phyloP scores from a whole-genome alignment of 2,797 vertebrate genomes.

The Galagoides demidoff region DNA sequence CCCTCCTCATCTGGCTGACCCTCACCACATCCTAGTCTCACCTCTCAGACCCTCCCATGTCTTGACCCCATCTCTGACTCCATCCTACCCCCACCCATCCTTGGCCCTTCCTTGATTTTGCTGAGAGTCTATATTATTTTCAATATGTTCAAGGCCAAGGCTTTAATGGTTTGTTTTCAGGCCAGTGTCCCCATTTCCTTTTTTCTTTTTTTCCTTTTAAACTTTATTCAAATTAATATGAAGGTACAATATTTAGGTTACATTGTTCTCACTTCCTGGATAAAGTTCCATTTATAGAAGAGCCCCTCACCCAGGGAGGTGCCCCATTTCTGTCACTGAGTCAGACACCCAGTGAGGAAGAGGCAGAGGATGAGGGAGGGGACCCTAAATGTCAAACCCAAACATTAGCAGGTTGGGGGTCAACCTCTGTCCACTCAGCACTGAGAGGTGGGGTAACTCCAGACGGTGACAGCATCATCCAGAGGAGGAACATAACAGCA shows the following conservation, averaged over 20 bases:
- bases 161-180: neutral
- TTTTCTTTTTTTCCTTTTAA: too few species aligned
- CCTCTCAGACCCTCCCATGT: neutral
- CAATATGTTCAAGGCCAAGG: neutral
- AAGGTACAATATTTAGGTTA: too few species aligned
- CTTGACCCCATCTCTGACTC: neutral
- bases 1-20: too few species aligned
- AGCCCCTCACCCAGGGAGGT: too few species aligned
- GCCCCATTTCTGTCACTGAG: neutral
- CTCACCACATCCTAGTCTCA: neutral
- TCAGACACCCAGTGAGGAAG: neutral
- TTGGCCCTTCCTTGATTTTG: neutral
- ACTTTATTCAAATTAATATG: too few species aligned
- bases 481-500: neutral
- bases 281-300: too few species aligned
- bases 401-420: neutral
- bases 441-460: neutral
- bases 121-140: too few species aligned
- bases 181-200: neutral
- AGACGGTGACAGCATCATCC: neutral
- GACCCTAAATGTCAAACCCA: neutral
- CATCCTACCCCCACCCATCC: neutral
- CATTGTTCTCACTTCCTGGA: too few species aligned
- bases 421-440: neutral
- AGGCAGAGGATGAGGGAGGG: neutral